These are phyloP conservation scores for Meteorus cinctellus DNA, from an alignment of 2,888 invertebrate species.

Conservation along the genomic window DNA sequence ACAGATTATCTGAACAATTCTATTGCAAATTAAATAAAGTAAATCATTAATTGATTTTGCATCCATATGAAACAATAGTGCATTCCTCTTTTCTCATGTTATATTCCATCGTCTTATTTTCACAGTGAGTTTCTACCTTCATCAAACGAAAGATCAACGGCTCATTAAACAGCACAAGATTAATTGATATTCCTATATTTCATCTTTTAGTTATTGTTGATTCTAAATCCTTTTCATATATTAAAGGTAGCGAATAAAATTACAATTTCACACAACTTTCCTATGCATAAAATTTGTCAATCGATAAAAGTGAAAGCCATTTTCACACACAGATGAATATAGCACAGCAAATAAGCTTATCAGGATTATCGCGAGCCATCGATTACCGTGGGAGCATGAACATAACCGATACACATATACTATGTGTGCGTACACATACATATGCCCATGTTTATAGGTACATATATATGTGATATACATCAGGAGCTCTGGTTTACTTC, in stretches of 20 bases:
- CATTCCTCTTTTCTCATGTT: no score
- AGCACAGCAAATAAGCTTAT: slow-evolving; percentile 46
- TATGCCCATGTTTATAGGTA: neutral
- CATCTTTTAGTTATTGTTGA: neutral
- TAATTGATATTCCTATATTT: neutral
- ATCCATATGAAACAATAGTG: no score
- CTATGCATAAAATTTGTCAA: slow-evolving; percentile 6
- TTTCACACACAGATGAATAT: slow-evolving; percentile 18
- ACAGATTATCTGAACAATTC: no score
- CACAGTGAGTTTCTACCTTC: no score
- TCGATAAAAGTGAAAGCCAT: slow-evolving; percentile 34
- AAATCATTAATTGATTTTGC: no score
- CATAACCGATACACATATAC: slow-evolving; percentile 37
- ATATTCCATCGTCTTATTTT: no score
- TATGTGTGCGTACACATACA: neutral
- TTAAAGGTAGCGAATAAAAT: no score
- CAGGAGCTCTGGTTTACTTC: slow-evolving; percentile 35
- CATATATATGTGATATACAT: neutral
- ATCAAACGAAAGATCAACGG: no score
- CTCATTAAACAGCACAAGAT: no score
- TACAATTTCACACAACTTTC: no score
- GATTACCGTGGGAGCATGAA: slow-evolving; percentile 50
- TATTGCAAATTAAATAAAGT: no score
- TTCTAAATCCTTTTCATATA: no score
- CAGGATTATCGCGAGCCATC: slow-evolving; percentile 52